phyloP scores from a whole-genome alignment of 2,888 invertebrate genomes.

The Sisyra terminalis region DNA sequence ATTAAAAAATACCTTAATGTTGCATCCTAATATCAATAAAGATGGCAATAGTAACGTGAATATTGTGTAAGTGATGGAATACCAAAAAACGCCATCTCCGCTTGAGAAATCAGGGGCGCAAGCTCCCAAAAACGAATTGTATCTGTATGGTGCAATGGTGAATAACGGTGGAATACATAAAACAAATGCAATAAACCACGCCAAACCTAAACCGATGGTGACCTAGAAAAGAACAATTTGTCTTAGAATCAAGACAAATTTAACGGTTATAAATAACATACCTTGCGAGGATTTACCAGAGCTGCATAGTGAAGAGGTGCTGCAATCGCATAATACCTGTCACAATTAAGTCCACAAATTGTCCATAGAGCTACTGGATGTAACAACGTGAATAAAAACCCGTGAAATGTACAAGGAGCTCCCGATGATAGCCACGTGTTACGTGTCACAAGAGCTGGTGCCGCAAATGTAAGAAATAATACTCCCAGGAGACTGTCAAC shows the following conservation, averaged over 20 bases:
- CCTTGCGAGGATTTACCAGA: conserved; percentile 54
- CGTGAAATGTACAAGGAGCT: conserved; percentile 42
- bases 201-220: conserved; percentile 43
- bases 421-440: conserved; percentile 31
- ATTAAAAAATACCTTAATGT: conserved; percentile 37
- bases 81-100: conserved; percentile 40
- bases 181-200: conserved; percentile 47
- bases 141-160: conserved; percentile 36
- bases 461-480: conserved; percentile 37
- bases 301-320: conserved; percentile 66
- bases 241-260: neutral
- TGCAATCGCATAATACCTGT: conserved; percentile 64
- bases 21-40: conserved; percentile 51
- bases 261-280: conserved; percentile 16
- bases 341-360: conserved; percentile 62
- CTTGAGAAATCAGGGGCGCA: conserved; percentile 53
- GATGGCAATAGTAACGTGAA: conserved; percentile 50
- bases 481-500: conserved; percentile 50
- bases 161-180: conserved; percentile 47
- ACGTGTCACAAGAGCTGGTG: conserved; percentile 26
- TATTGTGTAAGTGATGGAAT: conserved; percentile 45
- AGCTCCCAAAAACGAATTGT: conserved; percentile 37
- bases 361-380: conserved; percentile 66
- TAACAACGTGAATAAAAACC: conserved; percentile 50
- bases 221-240: conserved; percentile 28